Base-by-base conservation (phyloP, 2,797 vertebrate species). In the Orientallactaga sibirica region DNA sequence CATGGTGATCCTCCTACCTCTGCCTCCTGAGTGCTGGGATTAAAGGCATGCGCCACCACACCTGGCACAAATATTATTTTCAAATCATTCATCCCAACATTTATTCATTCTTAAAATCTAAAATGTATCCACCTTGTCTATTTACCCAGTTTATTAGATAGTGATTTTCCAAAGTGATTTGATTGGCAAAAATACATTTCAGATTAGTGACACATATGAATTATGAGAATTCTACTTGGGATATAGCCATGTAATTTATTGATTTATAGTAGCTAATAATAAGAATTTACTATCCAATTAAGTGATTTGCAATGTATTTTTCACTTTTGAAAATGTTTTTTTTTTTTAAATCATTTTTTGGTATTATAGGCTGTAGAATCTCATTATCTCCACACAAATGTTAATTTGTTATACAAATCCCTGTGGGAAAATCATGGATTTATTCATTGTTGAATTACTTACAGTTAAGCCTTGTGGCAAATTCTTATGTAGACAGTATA, bases 391-490 rank as follows among this genome's bases (percentile, higher is more conserved):
- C 97, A 95, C 93, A 97, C 96, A 98, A 98, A 98, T 98, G 96
- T 97, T 98, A 98, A 98, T 98, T 98, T 98, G 96, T 98, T 97
- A 97, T 98, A 98, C 96, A 98, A 98, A 98, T 98, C 97, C 96
- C 97, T 94, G 80, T 87, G 95, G 71, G 96, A 91, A 97, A 94
- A 96, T 97, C 93, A 94, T 96, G 93, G 95, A 98, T 98, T 95
- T 98, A 98, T 97, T 98, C 97, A 96, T 97, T 97, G 94, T 97
- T 98, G 95, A 97, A 98, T 98, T 98, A 98, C 97, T 98, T 97
- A 97, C 86, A 95, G 92, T 97, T 98, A 98, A 98, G 96, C 95
- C 96, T 96, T 98, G 98, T 97, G 97, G 95, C 97, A 98, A 98
- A 98, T 98, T 98, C 97, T 97, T 98, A 0, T 96, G 96, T 97